Evolutionary conservation across 2,888 invertebrate species (phyloP).

Genomic region (Ichneumoninae sp.): DNA sequence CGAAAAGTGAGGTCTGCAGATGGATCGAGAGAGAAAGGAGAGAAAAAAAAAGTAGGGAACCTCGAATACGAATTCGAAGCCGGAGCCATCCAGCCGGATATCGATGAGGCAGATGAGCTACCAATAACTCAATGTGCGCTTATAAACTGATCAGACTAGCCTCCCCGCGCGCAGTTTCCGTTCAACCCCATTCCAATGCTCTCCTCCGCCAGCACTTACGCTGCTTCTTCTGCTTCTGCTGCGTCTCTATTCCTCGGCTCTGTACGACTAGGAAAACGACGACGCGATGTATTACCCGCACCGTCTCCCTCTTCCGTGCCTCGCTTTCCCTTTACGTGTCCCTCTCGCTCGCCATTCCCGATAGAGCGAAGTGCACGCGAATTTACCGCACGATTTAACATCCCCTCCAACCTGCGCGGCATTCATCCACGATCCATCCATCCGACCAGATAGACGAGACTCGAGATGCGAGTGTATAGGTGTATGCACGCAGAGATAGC

Average conservation of each 20-base stretch:
- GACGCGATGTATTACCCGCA: slow-evolving; percentile 74
- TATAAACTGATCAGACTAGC: slow-evolving; percentile 81
- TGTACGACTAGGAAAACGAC: slow-evolving; percentile 56
- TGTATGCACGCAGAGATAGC: slow-evolving; percentile 11
- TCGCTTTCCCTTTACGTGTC: slow-evolving; percentile 11
- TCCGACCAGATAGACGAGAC: slow-evolving; percentile 52
- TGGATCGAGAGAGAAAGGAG: slow-evolving; percentile 19
- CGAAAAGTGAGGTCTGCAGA: slow-evolving; percentile 23
- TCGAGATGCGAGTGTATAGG: slow-evolving; percentile 25
- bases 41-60: slow-evolving; percentile 39
- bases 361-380: slow-evolving; percentile 79
- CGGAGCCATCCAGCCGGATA: slow-evolving; percentile 79
- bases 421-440: slow-evolving; percentile 73
- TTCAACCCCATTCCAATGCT: slow-evolving; percentile 73
- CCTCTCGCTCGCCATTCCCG: slow-evolving; percentile 30
- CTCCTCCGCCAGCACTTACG: slow-evolving; percentile 70
- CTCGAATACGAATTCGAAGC: slow-evolving; percentile 66
- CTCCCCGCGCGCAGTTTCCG: slow-evolving; percentile 56
- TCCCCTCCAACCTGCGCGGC: slow-evolving; percentile 73
- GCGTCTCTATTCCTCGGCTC: slow-evolving; percentile 28
- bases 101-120: slow-evolving; percentile 81
- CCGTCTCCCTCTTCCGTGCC: not conserved
- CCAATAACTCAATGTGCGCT: slow-evolving; percentile 82
- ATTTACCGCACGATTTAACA: slow-evolving; percentile 82
- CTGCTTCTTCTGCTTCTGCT: slow-evolving; percentile 39